Conservation (phyloP, 2,797 vertebrate species). For the Enteromius fasciolatus region DNA sequence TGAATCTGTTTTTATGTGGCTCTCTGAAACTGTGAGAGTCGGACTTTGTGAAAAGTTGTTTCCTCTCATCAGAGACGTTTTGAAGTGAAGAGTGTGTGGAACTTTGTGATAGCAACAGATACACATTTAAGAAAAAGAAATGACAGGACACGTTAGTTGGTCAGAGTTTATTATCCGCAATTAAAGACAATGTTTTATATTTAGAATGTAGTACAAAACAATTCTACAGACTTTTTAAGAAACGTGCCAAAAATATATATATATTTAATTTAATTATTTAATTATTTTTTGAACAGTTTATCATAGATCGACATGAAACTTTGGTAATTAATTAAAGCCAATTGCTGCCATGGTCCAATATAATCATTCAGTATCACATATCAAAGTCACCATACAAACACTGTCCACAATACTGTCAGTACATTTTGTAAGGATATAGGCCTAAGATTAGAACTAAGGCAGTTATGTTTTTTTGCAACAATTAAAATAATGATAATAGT, state of each 20-base stretch:
- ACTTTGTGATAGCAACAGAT: not conserved
- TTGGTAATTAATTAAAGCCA: too few relatives aligned
- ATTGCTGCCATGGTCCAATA: not conserved
- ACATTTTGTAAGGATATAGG: not conserved
- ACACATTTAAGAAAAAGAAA: not conserved
- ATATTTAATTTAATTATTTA: not conserved
- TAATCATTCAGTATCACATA: not conserved
- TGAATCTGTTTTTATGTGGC: not conserved
- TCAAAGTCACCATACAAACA: not conserved
- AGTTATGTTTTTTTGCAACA: not conserved
- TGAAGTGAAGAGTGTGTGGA: not conserved
- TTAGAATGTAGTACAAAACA: not conserved
- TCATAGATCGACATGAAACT: not conserved
- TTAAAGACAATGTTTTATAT: not conserved
- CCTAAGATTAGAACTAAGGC: not conserved
- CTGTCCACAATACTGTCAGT: not conserved
- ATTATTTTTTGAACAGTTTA: not conserved
- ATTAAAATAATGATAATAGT: not conserved
- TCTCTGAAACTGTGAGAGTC: not conserved
- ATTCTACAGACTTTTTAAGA: not conserved
- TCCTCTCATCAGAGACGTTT: not conserved
- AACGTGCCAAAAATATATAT: not conserved
- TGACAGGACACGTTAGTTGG: not conserved
- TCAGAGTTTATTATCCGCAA: constrained; percentile 9
- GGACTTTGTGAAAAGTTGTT: not conserved